Evolutionary conservation across 2,888 invertebrate species (phyloP), one percentile per base, ranked within the genome.

Genomic region (Odontocolon sp.): DNA sequence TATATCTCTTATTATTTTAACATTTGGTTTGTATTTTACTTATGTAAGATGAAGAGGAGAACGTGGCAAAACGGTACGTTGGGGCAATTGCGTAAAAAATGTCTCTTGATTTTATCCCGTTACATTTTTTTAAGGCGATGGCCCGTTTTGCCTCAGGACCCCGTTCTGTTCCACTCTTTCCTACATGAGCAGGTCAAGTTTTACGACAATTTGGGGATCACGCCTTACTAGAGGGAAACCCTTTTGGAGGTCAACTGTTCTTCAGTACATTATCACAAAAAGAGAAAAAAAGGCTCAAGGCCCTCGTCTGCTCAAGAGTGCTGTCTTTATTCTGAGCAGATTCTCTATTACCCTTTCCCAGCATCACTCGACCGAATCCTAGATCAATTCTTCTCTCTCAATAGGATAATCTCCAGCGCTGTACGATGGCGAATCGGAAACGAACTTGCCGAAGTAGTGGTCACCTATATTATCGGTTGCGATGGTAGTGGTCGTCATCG

Each of bases 331-430:
- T 57, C 23, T 31, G 45, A 47, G 11, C 54, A 47, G 45, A 76
- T 61, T 71, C 40, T 67, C 76, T 61, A 76, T 76, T 76, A 71
- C 54, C 52, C 38, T 28, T 28, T 56, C 61, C 61, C 4, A 33
- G 14, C 36, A 45, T 33, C 67, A 67, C 61, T 70, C 76, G 40
- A 67, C 28, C 67, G 47, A 61, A 71, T 76, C 56, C 56, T 38
- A 54, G 67, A 40, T 76, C 71, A 61, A 76, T 76, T 47, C 71
- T 76, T 67, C 71, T 63, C 56, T 61, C 70, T 40, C 45, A 67
- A 67, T 76, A 67, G 71, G 76, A 61, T 76, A 71, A 76, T 67
- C 76, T 56, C 56, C 40, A 5, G 26, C 33, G 26, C 26, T 67
- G 67, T 67, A 50, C 71, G 61, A 71, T 56, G 64, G 6, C 14